A percentile compares a stretch with the other conserved stretches of the same genome.
Conservation (phyloP, 2,888 invertebrate species). For the Sinelater perroti region DNA sequence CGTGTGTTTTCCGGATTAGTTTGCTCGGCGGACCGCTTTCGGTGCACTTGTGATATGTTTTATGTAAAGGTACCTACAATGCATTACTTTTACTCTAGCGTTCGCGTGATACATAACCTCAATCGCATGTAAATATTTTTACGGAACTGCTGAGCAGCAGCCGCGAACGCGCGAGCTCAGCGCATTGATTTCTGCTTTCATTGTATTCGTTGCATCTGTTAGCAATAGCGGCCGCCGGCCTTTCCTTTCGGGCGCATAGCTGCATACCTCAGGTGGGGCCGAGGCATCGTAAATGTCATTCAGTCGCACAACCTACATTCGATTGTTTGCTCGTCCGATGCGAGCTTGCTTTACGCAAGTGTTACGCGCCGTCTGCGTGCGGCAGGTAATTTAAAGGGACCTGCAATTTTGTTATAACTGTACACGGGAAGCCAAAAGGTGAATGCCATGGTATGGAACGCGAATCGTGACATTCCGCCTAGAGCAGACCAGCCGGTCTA, state of each 20-base stretch:
- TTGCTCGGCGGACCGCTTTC: background rate
- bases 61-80: conserved; percentile 35
- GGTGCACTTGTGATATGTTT: conserved; percentile 32
- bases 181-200: no score
- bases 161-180: no score
- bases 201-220: no score
- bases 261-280: no score
- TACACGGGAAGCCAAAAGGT: conserved; percentile 45
- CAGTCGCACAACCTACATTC: background rate
- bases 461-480: conserved; percentile 45
- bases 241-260: no score
- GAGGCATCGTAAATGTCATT: no score
- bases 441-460: conserved; percentile 46
- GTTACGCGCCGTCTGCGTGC: no score
- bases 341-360: background rate
- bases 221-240: no score
- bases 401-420: conserved; percentile 42
- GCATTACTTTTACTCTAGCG: conserved; percentile 21
- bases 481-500: conserved; percentile 40
- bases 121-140: background rate
- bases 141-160: no score
- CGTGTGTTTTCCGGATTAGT: conserved; percentile 5
- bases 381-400: conserved; percentile 24
- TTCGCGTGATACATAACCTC: conserved; percentile 36
- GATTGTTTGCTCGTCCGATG: background rate